phyloP scores from a whole-genome alignment of 2,888 invertebrate genomes.

The Drosophila anomalata region DNA sequence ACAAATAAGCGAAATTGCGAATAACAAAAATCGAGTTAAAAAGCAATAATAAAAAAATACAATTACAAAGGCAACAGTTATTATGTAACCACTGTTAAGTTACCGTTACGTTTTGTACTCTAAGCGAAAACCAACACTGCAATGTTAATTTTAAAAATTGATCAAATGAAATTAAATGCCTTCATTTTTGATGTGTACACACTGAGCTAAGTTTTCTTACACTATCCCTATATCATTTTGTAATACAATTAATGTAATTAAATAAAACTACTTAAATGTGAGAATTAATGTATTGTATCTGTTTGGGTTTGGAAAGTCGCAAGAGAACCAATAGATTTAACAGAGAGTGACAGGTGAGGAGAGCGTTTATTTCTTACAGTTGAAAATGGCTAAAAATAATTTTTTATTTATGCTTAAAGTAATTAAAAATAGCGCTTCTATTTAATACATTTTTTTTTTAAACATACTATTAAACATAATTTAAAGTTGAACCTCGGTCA shows the following conservation, averaged over 20 bases:
- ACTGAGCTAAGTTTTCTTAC: conserved; percentile 47
- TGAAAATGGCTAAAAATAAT: neutral
- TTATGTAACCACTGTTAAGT: conserved; percentile 74
- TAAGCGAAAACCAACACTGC: conserved; percentile 68
- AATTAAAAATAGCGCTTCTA: neutral
- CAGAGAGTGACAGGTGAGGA: conserved; percentile 31
- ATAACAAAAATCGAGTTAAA: conserved; percentile 30
- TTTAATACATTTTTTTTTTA: too few relatives aligned
- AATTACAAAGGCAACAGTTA: conserved; percentile 61
- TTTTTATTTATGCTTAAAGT: neutral
- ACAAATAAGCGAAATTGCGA: conserved; percentile 60
- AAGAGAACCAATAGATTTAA: conserved; percentile 1
- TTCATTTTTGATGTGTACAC: conserved; percentile 44
- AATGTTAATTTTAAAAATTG: conserved; percentile 75
- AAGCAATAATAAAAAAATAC: conserved; percentile 21
- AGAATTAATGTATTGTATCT: conserved; percentile 15
- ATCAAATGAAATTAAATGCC: conserved; percentile 32
- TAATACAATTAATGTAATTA: conserved; percentile 73
- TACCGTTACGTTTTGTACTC: conserved; percentile 75
- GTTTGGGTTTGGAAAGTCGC: conserved; percentile 1
- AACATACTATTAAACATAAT: too few relatives aligned
- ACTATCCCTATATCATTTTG: conserved; percentile 53
- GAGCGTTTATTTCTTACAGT: conserved; percentile 13
- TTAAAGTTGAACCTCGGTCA: too few relatives aligned
- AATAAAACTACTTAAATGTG: conserved; percentile 66